Evolutionary conservation across 2,113 vertebrate genomes (phyloP), one percentile per base, ranked within the genome.

Genomic region (Percopsis transmontana): DNA sequence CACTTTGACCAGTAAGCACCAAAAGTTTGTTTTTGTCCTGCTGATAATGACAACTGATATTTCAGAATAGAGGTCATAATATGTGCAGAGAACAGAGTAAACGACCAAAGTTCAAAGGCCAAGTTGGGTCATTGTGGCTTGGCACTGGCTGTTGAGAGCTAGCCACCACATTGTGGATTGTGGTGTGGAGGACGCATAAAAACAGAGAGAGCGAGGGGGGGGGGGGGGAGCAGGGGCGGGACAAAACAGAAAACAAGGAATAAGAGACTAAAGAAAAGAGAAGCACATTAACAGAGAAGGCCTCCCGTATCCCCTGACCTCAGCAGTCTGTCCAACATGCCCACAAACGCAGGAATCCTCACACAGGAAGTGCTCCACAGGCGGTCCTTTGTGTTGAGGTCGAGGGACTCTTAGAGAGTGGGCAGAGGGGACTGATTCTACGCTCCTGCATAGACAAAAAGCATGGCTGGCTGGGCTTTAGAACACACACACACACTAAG

Each of bases 281-380:
- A 62, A 68, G 73, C 3, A 23, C 60, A 83, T 84, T 74, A 85
- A 87, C 81, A 71, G 73, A 64, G 57, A 58, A 77, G 45, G 68
- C 64, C 60, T 44, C 77, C 51, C 63, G 63, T 21, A 78, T 56
- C 55, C 76, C 58, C 70, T 81, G 77, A 82, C 82, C 82, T 74
- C 80, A 64, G 75, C 62, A 65, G 61, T 76, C 80, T 80, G 62
- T 58, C 20, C 56, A 82, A 40, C 60, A 61, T 78, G 81, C 86
- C 85, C 79, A 89, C 83, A 86, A 87, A 83, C 21, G 15, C 68
- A 89, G 82, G 85, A 87, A 87, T 88, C 77, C 74, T 72, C 77
- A 76, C 80, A 86, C 84, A 86, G 88, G 87, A 89, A 81, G 84
- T 81, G 44, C 62, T 78, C 47, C 79, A 89, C 85, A 91, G 77